Base-by-base conservation (phyloP, 2,888 invertebrate genomes). In the Lumbricus terrestris region DNA sequence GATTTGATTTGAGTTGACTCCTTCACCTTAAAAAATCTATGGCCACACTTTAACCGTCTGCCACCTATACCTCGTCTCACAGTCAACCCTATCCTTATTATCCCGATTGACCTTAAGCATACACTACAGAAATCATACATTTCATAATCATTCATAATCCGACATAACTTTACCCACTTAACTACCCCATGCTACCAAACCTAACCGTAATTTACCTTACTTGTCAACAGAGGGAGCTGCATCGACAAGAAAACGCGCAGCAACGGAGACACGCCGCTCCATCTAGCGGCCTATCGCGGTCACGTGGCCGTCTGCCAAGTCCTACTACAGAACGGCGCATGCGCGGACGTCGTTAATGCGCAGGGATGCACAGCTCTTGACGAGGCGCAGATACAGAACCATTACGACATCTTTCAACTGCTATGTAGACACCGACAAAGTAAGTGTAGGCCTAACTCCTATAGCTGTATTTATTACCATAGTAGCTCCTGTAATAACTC, bases 391-490 rank as follows among this genome's bases (percentile, higher is more conserved):
- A 90, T 42, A 40, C 38, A 37, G 33, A 90, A 83, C n/a, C 90
- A 90, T 37, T 90, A 90, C 83, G 90, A 90, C 38, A 47, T 90
- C 90, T 90, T 38, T 40, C 83, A 90, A 82, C 90, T 90, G 37
- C 38, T 90, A 6, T 83, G 37, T 16, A 82, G 40, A 83, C 85
- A 90, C 82, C 37, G 23, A 69, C 37, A 35, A 42, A 20, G 89
- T 89, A 54, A 34, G 89, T 34, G 8, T 23, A n/a, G n/a, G n/a
- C n/a, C n/a, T n/a, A 34, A 34, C 1, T n/a, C 34, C 1, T 85
- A n/a, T n/a, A n/a, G 69, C 11, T 0, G n/a, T n/a, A 29, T 69
- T n/a, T n/a, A 69, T n/a, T 69, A 0, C n/a, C 2, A 69, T 8
- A 8, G n/a, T 29, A 47, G 16, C 1, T 40, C 13, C 15, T 1